phyloP scores from a whole-genome alignment of 1,140 invertebrate species.

The Kradibia gibbosae region DNA sequence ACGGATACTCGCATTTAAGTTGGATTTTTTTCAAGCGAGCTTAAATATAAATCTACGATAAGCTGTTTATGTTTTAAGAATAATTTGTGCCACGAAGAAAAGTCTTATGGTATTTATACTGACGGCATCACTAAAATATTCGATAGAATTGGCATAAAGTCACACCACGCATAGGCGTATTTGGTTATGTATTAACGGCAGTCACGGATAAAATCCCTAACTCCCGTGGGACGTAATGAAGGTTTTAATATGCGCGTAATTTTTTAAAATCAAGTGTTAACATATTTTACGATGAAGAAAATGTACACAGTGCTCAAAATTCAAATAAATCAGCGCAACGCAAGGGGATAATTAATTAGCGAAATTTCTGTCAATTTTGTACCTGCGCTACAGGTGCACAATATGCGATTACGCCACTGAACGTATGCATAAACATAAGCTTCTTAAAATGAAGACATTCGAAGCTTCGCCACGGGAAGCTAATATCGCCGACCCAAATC shows the following conservation, averaged over 20 bases:
- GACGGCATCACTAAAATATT: neutral
- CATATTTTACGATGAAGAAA: neutral
- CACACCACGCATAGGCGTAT: no score
- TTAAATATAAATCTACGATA: neutral
- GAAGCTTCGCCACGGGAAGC: neutral
- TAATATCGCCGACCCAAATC: conserved; percentile 33
- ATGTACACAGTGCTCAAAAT: neutral
- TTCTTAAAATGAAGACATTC: conserved; percentile 41
- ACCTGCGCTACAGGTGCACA: neutral
- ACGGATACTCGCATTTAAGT: neutral
- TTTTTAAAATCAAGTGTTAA: neutral
- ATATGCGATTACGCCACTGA: neutral
- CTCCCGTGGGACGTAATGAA: neutral
- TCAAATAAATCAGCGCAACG: neutral
- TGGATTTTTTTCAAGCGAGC: neutral
- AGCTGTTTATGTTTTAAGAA: neutral
- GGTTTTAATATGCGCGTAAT: neutral
- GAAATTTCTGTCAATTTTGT: neutral
- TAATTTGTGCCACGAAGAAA: neutral
- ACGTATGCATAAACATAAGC: neutral
- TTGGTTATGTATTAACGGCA: neutral
- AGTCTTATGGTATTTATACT: neutral
- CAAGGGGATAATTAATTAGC: neutral
- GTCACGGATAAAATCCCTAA: neutral
- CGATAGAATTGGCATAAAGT: neutral